phyloP scores from a whole-genome alignment of 2,888 invertebrate genomes.

The Drosophila gaucha region DNA sequence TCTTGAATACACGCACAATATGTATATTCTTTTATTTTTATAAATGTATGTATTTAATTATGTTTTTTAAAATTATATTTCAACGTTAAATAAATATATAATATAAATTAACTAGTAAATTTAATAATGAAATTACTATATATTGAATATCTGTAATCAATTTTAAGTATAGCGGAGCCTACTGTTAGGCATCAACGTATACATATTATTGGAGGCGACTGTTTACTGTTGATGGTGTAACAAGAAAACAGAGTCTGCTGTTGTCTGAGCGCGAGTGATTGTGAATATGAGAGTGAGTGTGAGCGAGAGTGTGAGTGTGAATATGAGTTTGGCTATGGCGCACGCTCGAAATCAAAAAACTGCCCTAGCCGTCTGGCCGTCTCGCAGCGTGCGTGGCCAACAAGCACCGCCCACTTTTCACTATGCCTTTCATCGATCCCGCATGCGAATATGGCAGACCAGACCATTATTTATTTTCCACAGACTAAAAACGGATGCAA shows the following conservation, averaged over 20 bases:
- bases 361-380: conserved; percentile 38
- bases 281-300: conserved; percentile 9
- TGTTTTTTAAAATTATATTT: not conserved
- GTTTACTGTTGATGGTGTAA: conserved; percentile 22
- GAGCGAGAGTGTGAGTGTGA: conserved; percentile 11
- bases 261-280: conserved; percentile 10
- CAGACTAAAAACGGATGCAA: conserved; percentile 40
- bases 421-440: conserved; percentile 72
- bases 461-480: conserved; percentile 69
- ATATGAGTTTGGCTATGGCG: conserved; percentile 59
- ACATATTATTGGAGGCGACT: conserved; percentile 17
- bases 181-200: conserved; percentile 10
- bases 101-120: not conserved
- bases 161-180: not conserved
- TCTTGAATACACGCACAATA: too few species aligned
- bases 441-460: conserved; percentile 40
- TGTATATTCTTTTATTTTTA: not conserved
- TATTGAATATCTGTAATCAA: not conserved
- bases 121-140: not conserved
- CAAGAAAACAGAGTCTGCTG: conserved; percentile 12
- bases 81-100: not conserved
- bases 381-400: conserved; percentile 49
- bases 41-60: not conserved
- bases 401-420: conserved; percentile 75
- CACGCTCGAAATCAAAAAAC: conserved; percentile 57